Base-by-base conservation (phyloP, 2,888 invertebrate genomes). In the Syritta pipiens region DNA sequence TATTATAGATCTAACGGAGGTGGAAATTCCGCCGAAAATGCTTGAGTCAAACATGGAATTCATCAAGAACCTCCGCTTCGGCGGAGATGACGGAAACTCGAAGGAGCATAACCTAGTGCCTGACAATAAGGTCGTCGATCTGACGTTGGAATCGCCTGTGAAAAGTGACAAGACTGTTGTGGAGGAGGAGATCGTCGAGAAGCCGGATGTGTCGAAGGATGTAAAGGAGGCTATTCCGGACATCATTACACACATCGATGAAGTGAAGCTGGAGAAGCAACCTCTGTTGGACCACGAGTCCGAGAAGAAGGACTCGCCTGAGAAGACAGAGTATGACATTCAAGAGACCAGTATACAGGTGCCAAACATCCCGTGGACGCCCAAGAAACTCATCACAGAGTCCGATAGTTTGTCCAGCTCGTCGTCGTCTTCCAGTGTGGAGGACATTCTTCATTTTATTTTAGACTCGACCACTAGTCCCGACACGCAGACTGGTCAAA, bases 261-360 rank as follows among this genome's bases (percentile, higher is more conserved):
- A 83, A 6, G 81, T 75, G 0, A 83, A 76, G 19, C 6, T 53
- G 30, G 82, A 82, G 59, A 82, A 77, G 2, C 84, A 82, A 28
- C 75, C 82, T 1, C 74, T 85, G 35, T 60, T 86, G 0, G 81
- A 83, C 42, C 82, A 72, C 19, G 86, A 86, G 59, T 84, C 85
- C 44, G 87, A 87, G 81, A 87, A 87, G 53, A 84, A 84, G n/a
- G 87, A 87, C 75, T 85, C 86, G 0, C 87, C 87, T 0, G 87
- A 87, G 44, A 87, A 87, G 65, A 72, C 76, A 0, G 83, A 68
- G 14, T 83, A 83, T 30, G 86, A 87, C 26, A 85, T 86, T 4
- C 94, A 91, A 83, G 92, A 93, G 85, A 92, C 92, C 0, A 91
- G 91, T 1, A 93, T 93, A 44, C 89, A 92, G 71, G 93, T 93